Evolutionary conservation across 1,140 invertebrate species (phyloP), one percentile per base, ranked within the genome.

Genomic region (Amyelois transitella): DNA sequence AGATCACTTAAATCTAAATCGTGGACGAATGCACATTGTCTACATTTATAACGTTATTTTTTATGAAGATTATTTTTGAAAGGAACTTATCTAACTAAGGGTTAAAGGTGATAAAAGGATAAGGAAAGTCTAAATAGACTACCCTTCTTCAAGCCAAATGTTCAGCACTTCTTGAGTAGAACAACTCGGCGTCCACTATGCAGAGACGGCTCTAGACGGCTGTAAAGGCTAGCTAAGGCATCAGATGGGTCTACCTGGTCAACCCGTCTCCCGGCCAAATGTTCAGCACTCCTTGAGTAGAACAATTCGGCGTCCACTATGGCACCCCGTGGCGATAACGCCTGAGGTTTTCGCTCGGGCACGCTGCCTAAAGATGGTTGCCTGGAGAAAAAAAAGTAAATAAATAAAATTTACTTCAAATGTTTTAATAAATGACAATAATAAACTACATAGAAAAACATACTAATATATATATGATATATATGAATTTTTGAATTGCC

Each of bases 261-360:
- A 0, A 53, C 49, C 10, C 51, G 47, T 44, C 53, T 50, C 55
- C 55, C 48, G 14, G 44, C 58, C 25, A 65, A 43, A 43, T 71
- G 67, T 50, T 68, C 69, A 1, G 55, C 51, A 25, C 56, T 66
- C 7, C 70, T 28, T 6, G 72, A 69, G 71, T 85, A 81, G 72
- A 82, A 86, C 38, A 73, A 56, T 51, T 81, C 83, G 0, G 79
- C 70, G 67, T 86, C 86, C 0, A 83, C 82, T n/a, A 86, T 84
- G 10, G 83, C 76, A 10, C 69, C 61, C 5, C 86, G 74, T 18
- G 86, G 86, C 1, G 79, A 86, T 43, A 86, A 58, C 51, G 73
- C 75, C 18, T 67, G 59, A 10, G 72, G 67, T 1, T 75, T 67
- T 10, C 65, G 54, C 17, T 60, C 64, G 12, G 60, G 18, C 19